Evolutionary conservation across 37 sponge, comb jelly and placozoan species (phyloP), one percentile per base, ranked within the genome.

Genomic region (Cliona cf. orientalis): DNA sequence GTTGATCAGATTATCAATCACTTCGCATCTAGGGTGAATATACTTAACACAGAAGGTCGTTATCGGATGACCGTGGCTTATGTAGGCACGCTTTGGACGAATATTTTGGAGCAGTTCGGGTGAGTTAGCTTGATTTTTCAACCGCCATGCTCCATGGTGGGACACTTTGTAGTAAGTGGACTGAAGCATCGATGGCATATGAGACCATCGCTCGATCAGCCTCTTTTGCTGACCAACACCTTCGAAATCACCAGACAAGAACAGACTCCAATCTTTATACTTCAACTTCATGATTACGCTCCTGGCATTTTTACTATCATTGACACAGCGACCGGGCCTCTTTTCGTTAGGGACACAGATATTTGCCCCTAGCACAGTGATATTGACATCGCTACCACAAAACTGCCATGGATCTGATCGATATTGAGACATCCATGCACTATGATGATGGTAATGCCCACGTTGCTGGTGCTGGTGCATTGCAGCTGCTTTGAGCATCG

Each of bases 71-170:
- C 60, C 76, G 2, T 58, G 60, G 28, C 83, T 82, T n/a, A 66
- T 63, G 65, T 66, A 82, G 0, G n/a, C 83, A 14, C 33, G 46
- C 33, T 71, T 19, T 0, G 83, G 83, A 37, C 26, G 35, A 39
- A 82, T 72, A 11, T 19, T 33, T 2, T 42, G 25, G 0, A 82
- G 46, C 3, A 71, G 67, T 5, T 22, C 31, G 21, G 74, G 74
- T 14, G 38, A 2, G 74, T 82, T 82, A 7, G 74, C 55, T 38
- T 75, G 29, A n/a, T n/a, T n/a, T 60, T 75, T 75, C 53, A 23
- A 38, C 28, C 74, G 42, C 72, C 83, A 73, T 12, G 83, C 74
- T 28, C 83, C 83, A 44, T 82, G 83, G 38, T 82, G 83, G 7
- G 83, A 46, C 37, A 72, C 38, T n/a, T 72, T 72, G 65, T 82